phyloP scores from a whole-genome alignment of 2,113 vertebrate genomes.

The Balaeniceps rex region DNA sequence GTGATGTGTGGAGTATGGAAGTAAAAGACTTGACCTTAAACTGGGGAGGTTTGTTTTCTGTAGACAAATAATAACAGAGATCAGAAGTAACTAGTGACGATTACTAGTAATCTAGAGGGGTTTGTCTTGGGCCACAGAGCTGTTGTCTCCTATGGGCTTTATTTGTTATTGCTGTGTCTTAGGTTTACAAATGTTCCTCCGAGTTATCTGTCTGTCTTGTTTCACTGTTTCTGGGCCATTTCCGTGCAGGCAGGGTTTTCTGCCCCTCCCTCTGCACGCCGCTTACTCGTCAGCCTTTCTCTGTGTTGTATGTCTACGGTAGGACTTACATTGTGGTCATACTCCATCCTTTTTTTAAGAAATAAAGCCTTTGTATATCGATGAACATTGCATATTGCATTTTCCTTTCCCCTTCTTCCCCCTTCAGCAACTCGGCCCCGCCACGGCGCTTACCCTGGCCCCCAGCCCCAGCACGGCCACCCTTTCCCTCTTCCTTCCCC shows the following conservation, averaged over 20 bases:
- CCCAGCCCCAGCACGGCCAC: too few species aligned
- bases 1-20: too few species aligned
- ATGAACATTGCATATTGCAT: fast-evolving
- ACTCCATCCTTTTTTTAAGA: not conserved
- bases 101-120: too few species aligned
- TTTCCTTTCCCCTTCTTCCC: too few species aligned
- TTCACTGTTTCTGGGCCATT: fast-evolving
- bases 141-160: not conserved
- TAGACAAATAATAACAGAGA: too few species aligned
- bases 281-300: not conserved
- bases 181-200: fast-evolving
- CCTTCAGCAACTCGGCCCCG: too few species aligned
- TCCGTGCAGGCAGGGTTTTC: fast-evolving
- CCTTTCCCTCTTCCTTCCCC: too few species aligned
- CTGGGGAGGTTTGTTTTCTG: fast-evolving
- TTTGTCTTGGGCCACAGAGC: too few species aligned
- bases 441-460: too few species aligned
- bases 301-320: not conserved
- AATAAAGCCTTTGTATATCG: not conserved
- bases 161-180: fast-evolving
- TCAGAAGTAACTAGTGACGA: too few species aligned
- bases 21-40: not conserved
- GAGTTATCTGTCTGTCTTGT: not conserved
- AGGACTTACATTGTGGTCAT: fast-evolving
- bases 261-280: not conserved